Base-by-base conservation (phyloP, 1,140 invertebrate species). In the Halesus radiatus region DNA sequence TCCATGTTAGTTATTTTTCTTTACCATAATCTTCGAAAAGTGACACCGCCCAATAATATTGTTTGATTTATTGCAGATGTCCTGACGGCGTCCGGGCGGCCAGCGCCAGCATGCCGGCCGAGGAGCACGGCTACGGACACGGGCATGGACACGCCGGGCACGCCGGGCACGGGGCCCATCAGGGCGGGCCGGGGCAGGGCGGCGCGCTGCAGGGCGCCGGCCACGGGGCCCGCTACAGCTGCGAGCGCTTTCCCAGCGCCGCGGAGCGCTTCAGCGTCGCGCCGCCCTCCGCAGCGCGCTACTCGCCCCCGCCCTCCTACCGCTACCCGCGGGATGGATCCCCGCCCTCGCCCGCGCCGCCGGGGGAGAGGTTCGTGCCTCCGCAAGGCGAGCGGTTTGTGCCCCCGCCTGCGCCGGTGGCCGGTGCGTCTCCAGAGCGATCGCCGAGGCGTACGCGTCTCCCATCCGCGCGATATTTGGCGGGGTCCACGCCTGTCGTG, bases 351-450 rank as follows among this genome's bases (percentile, higher is more conserved):
- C 89, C 89, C 79, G 88, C 89, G 77, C 90, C 91, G 80, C 81
- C 88, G 86, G 84, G 87, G 60, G 85, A 45, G 37, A 10, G 37
- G 8, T 45, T 45, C 37, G 37, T 13, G 37, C 37, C 37, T 45
- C 37, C 37, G 37, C 37, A 45, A 45, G 37, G 37, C 8, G 37
- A 87, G 74, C 87, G 90, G 85, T 0, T 87, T 86, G 58, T 85
- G 86, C 74, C 73, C 62, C 77, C 18, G 83, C 81, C 22, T 81
- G 85, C 3, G 89, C 86, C 81, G 88, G 86, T 84, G 87, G 32
- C 89, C 91, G 90, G 93, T 66, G 91, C 92, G 70, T 92, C 92
- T 45, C 78, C 75, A 85, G 87, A 78, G 86, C 86, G 53, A 86
- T 75, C 86, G 87, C 58, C 88, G 87, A 83, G 88, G 86, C 79